Base-by-base conservation (phyloP, 2,797 vertebrate species). In the Alosa sapidissima region DNA sequence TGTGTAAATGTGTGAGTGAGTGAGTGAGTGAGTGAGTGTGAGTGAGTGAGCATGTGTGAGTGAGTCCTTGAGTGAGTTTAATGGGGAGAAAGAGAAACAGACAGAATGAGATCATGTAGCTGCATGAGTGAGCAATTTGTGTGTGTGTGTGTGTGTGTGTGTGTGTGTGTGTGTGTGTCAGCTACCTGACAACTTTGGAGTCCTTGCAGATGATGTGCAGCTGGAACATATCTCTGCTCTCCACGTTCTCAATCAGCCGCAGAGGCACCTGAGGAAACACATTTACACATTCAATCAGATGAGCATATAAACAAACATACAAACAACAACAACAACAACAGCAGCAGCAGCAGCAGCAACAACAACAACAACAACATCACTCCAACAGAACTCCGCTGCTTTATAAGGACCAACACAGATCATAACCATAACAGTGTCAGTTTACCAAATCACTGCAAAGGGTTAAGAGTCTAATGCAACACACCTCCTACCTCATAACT, bases 161-260 rank as follows among this genome's bases (percentile, higher is more conserved):
- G 55, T 58, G 55, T 58, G 24, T 65, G 60, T 72, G 7, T 72
- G 11, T 45, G 68, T 72, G 65, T 41, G 36, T 6, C 33, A 9
- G 88, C 85, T 94, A 99, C 98, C 98, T 97, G 92, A 99, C 97
- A 92, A 99, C 96, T 96, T 99, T 99, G 91, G 97, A 99, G 96
- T 99, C 98, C 93, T 99, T 99, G 96, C 98, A 99, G 93, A 98
- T 94, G 41, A 99, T 99, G 93, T 99, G 98, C 89, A 99, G 94
- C 94, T 99, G 98, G 92, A 99, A 99, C 98, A 99, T 99, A 89
- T 99, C 98, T 93, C 98, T 96, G 93, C 97, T 97, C 94, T 99
- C 98, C 94, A 99, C 98, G 0, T 94, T 95, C 90, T 99, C 98
- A 89, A 99, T 99, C 93, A 99, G 96, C 93, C 97, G 96, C 91